phyloP scores from a whole-genome alignment of 2,888 invertebrate species.

The Napeogenes inachia region DNA sequence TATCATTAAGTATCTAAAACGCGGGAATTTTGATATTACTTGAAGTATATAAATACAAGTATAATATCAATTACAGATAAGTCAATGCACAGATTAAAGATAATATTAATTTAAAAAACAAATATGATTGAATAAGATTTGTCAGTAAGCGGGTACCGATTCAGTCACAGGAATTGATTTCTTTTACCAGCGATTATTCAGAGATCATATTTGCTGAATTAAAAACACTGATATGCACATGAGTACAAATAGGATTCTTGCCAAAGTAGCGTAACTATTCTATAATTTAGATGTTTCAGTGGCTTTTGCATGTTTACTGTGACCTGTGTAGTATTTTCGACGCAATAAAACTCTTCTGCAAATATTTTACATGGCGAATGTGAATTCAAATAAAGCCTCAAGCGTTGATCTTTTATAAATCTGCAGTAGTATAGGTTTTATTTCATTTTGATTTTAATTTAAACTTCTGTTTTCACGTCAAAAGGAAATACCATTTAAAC shows the following conservation, averaged over 20 bases:
- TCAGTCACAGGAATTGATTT: conserved; percentile 29
- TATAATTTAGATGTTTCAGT: conserved; percentile 16
- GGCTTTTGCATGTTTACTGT: conserved; percentile 13
- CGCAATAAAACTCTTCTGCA: background rate
- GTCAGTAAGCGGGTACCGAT: background rate
- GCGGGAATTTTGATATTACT: background rate
- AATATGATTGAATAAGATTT: background rate
- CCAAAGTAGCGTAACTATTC: conserved; percentile 43
- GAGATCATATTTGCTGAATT: conserved; percentile 20
- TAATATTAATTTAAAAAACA: background rate
- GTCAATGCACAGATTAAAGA: background rate
- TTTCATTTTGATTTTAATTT: background rate
- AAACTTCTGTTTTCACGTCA: background rate
- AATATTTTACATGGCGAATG: background rate
- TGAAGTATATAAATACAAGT: background rate
- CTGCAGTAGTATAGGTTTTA: background rate
- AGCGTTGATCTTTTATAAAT: conserved; percentile 3
- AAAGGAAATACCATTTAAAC: background rate
- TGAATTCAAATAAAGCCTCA: background rate
- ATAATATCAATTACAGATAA: background rate
- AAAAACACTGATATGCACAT: conserved; percentile 39
- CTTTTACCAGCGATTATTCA: conserved; percentile 11
- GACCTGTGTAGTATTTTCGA: conserved; percentile 4
- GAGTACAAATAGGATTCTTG: conserved; percentile 61
- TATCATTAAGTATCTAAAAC: background rate